A percentile compares a stretch with the other conserved stretches of the same genome.
Evolutionary conservation across 2,797 vertebrate genomes (phyloP).

Genomic region (Acomys russatus): DNA sequence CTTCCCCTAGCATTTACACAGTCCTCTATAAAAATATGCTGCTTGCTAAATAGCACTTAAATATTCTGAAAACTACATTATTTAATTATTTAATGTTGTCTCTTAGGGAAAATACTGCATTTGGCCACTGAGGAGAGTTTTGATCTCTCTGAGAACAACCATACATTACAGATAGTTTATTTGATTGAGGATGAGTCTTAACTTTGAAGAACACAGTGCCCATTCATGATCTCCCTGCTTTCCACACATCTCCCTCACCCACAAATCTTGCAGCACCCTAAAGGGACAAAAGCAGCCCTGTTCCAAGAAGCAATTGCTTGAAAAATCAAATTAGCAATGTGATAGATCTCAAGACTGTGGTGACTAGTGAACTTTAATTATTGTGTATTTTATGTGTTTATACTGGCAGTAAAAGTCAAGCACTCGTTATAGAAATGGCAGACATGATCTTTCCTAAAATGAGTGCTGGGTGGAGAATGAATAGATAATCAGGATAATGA

Average conservation of each 20-base stretch:
- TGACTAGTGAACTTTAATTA: slow-evolving; percentile 87
- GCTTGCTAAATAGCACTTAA: background rate
- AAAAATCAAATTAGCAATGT: slow-evolving; percentile 85
- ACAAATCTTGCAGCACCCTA: slow-evolving; percentile 40
- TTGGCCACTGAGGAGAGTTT: slow-evolving; percentile 29
- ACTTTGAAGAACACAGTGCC: background rate
- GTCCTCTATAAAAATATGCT: background rate
- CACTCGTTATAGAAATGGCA: slow-evolving; percentile 86
- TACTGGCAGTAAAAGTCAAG: slow-evolving; percentile 88
- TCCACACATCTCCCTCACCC: background rate
- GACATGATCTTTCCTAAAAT: slow-evolving; percentile 86
- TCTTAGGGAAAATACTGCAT: slow-evolving; percentile 17
- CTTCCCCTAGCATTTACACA: background rate
- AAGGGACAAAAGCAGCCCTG: slow-evolving; percentile 71
- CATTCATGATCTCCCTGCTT: background rate
- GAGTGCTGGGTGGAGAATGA: slow-evolving; percentile 82
- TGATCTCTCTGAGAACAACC: background rate
- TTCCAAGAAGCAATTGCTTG: slow-evolving; percentile 76
- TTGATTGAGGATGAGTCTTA: slow-evolving; percentile 38
- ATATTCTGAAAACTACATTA: slow-evolving; percentile 40
- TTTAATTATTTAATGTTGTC: slow-evolving; percentile 64
- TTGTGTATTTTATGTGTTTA: slow-evolving; percentile 85
- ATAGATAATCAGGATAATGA: slow-evolving; percentile 85
- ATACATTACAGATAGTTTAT: background rate
- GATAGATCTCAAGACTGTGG: slow-evolving; percentile 81